A percentile compares a stretch with the other conserved stretches of the same genome.
phyloP scores from a whole-genome alignment of 2,113 vertebrate species.

The Notarius lentiginosus region DNA sequence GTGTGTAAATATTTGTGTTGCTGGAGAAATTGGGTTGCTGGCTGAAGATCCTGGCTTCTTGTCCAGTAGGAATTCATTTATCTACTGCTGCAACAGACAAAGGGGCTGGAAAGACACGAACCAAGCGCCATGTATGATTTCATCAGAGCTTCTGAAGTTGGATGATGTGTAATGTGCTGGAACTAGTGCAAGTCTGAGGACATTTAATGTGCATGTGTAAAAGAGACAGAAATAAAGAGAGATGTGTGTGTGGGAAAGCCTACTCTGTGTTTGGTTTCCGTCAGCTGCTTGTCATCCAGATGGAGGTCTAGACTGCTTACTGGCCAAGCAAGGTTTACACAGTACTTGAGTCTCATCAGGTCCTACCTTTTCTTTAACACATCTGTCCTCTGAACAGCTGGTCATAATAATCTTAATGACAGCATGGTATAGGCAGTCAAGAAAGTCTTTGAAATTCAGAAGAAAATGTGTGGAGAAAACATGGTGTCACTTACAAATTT shows the following conservation, averaged over 20 bases:
- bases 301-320: constrained; percentile 10
- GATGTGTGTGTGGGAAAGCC: constrained; percentile 18
- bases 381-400: neutral
- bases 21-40: constrained; percentile 8
- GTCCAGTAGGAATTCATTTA: constrained; percentile 9
- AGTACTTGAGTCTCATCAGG: neutral
- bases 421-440: neutral
- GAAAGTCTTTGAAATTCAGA: neutral
- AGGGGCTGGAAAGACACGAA: neutral
- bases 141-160: neutral
- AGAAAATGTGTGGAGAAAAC: neutral
- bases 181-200: neutral
- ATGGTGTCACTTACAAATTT: neutral
- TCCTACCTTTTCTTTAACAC: neutral
- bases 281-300: constrained; percentile 26
- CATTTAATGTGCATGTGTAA: constrained; percentile 8
- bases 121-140: neutral
- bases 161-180: neutral
- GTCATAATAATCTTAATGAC: neutral
- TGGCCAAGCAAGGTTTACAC: neutral
- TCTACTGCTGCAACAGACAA: neutral
- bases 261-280: constrained; percentile 25
- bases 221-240: neutral
- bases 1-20: constrained; percentile 29
- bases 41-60: constrained; percentile 11